Percentiles rank a stretch among this genome's conserved stretches.
phyloP scores from a whole-genome alignment of 2,888 invertebrate species.

The Eupithecia exiguata region DNA sequence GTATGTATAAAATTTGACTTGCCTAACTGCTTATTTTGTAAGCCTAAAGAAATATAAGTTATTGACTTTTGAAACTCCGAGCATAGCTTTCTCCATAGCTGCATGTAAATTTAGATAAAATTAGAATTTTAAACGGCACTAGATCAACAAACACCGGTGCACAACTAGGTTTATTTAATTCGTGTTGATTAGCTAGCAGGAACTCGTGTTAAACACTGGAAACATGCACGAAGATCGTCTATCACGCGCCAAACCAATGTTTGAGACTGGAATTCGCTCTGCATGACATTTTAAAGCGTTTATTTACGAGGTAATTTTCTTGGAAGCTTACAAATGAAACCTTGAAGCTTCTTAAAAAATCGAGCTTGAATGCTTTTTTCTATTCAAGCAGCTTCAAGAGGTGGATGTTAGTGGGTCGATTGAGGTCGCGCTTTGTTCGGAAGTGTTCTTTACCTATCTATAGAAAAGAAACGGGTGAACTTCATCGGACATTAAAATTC shows the following conservation, averaged over 20 bases:
- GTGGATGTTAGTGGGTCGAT: slow-evolving; percentile 3
- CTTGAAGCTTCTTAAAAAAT: slow-evolving; percentile 33
- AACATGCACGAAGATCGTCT: slow-evolving; percentile 67
- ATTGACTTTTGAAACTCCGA: too few species aligned
- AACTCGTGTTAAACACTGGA: slow-evolving; percentile 43
- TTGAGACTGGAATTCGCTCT: slow-evolving; percentile 69
- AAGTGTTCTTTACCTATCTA: slow-evolving; percentile 12
- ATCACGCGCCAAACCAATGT: slow-evolving; percentile 71
- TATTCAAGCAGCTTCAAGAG: slow-evolving; percentile 40
- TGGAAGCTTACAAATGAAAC: slow-evolving; percentile 18
- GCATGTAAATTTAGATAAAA: not conserved
- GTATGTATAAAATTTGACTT: too few species aligned
- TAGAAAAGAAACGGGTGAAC: slow-evolving; percentile 9
- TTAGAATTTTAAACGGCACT: slow-evolving; percentile 4
- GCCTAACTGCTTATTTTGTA: too few species aligned
- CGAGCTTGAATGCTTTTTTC: slow-evolving; percentile 42
- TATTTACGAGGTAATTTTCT: slow-evolving; percentile 46
- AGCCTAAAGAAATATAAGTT: too few species aligned
- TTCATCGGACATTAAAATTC: slow-evolving; percentile 7
- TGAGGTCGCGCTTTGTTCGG: not conserved
- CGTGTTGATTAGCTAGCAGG: slow-evolving; percentile 16
- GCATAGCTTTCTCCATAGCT: too few species aligned
- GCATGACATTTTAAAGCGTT: slow-evolving; percentile 69
- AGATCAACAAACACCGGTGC: slow-evolving; percentile 2
- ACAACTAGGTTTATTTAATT: slow-evolving; percentile 20